Evolutionary conservation across 2,113 vertebrate genomes (phyloP), one percentile per base, ranked within the genome.

Genomic region (Strix aluco): DNA sequence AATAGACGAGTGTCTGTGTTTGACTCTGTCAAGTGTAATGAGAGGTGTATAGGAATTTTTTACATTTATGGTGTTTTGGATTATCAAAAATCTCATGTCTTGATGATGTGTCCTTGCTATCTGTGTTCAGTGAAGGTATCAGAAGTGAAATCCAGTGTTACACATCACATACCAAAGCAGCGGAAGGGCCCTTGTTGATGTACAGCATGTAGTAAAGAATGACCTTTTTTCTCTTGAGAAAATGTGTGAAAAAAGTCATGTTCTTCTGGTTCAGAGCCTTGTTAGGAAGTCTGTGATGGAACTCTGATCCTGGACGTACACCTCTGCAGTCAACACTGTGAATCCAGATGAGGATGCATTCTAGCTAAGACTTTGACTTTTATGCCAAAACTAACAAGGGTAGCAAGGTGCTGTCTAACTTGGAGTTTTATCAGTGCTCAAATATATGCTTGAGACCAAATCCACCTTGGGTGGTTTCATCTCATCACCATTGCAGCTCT

Each of bases 1-100:
- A 13, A 3, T 46, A 66, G 11, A 32, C 0, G 0, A 3, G 3
- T 78, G 9, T 66, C 29, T 71, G 34, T 57, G 5, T 40, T 67
- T 65, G 62, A 34, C 18, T 47, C 14, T 59, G 46, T 34, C 27
- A 61, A 55, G 7, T 26, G 17, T 38, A 81, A 70, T 38, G 17
- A 77, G 34, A 27, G 21, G 3, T 62, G 90, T 63, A 55, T 63
- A 44, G 5, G 17, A 44, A 82, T 11, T 21, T 27, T 90, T 94
- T 57, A 11, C 52, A 44, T 82, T 77, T 59, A 21, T 30, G 21
- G 5, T 69, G 23, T 6, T 90, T 94, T 75, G 6, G 52, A 69
- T 73, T 86, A 57, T 72, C 29, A 92, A 79, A 92, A 36, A 61
- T 82, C 25, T 40, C 40, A 54, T 7, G 5, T 21, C 77, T 82